Base-by-base conservation (phyloP, 2,888 invertebrate species). In the Amphipyra berbera region DNA sequence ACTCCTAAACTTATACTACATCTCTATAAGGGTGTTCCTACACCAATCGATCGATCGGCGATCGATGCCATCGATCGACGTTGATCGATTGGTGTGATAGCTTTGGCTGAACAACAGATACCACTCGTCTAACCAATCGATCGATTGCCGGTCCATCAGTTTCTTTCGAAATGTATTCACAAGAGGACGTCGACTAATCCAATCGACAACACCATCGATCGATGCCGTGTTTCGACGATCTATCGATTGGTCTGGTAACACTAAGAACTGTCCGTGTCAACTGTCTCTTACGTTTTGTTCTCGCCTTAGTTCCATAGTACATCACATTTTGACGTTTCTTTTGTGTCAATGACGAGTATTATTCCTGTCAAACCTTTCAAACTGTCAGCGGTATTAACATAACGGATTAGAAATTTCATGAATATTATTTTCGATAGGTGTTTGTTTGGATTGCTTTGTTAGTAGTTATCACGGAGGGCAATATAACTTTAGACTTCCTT, bases 401-500 rank as follows among this genome's bases (percentile, higher is more conserved):
- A 54, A 54, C 41, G 21, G 44, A 52, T 47, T 55, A 44, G 37
- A 48, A 50, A 59, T 63, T 35, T 50, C 12, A 8, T 8, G 27
- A 10, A 2, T 15, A 7, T 44, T 27, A 49, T 45, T 15, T 57
- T 49, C 8, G 38, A 13, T 55, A 33, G 8, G 5, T 41, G 27
- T 27, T 61, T 48, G 35, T 48, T 48, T 33, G 2, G 33, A 7
- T 55, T 73, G 54, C 61, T 65, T 65, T 65, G 62, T 65, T 54
- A 60, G 8, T 46, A 33, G 5, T 57, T 68, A 73, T 65, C 61
- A 45, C 14, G 30, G 47, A 50, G 59, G n/a, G 40, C 57, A 48
- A 60, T 62, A 73, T 57, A 73, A 61, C 65, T 57, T 52, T n/a
- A 38, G 41, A 54, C 61, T 73, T 73, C 73, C 73, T 59, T 35